phyloP scores from a whole-genome alignment of 2,888 invertebrate genomes.

The Scaptomyza caliginosa region DNA sequence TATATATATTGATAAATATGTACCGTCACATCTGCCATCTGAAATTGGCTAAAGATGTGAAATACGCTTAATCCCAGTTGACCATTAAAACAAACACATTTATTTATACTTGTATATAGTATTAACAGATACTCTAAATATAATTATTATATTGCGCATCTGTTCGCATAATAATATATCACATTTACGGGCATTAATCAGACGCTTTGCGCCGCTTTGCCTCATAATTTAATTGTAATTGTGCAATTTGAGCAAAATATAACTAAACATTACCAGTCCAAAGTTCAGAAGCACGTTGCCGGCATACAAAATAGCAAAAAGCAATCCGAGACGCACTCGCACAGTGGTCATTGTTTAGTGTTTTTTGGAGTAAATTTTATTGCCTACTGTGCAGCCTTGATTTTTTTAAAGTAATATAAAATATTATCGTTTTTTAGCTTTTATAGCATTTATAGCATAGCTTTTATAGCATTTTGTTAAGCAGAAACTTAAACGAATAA shows the following conservation, averaged over 20 bases:
- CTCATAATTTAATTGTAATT: slow-evolving; percentile 68
- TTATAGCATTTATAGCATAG: no score
- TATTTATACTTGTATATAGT: slow-evolving; percentile 6
- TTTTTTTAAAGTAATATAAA: no score
- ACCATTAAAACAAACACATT: slow-evolving; percentile 34
- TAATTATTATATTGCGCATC: slow-evolving; percentile 32
- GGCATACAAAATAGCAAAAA: slow-evolving; percentile 33
- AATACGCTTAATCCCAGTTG: slow-evolving; percentile 29
- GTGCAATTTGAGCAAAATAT: slow-evolving; percentile 62
- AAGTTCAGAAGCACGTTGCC: slow-evolving; percentile 40
- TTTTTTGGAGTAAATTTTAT: neutral
- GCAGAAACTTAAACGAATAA: no score
- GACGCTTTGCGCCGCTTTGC: slow-evolving; percentile 54
- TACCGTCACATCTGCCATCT: slow-evolving; percentile 30
- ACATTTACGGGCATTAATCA: slow-evolving; percentile 64
- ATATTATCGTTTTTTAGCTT: no score
- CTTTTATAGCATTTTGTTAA: no score
- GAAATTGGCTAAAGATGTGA: slow-evolving; percentile 4
- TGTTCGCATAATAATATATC: slow-evolving; percentile 42
- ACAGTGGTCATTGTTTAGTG: slow-evolving; percentile 10
- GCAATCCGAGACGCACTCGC: slow-evolving; percentile 13
- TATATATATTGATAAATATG: slow-evolving; percentile 5
- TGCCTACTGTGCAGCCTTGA: neutral
- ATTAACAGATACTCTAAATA: slow-evolving; percentile 36
- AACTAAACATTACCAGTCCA: slow-evolving; percentile 49